phyloP scores from a whole-genome alignment of 2,888 invertebrate genomes.

The Temnothorax unifasciatus region DNA sequence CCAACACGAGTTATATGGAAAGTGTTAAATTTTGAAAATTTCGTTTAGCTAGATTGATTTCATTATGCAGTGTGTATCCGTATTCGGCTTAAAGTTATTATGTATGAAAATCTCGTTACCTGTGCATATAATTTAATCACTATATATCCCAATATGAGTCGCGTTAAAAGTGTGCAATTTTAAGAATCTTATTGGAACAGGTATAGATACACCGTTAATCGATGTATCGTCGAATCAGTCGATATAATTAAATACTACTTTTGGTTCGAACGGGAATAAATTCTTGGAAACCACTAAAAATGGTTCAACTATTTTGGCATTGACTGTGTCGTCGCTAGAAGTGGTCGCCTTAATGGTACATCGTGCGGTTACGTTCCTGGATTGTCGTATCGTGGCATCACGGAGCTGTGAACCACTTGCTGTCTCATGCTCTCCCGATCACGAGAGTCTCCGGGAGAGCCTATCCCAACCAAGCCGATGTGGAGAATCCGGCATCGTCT shows the following conservation, averaged over 20 bases:
- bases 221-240: background rate
- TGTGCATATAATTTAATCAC: background rate
- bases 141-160: background rate
- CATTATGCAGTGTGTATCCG: background rate
- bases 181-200: background rate
- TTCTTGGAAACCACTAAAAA: background rate
- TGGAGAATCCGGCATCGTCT: constrained; percentile 20
- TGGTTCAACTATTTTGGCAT: background rate
- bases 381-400: background rate
- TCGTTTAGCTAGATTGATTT: background rate
- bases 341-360: background rate
- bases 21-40: constrained; percentile 26
- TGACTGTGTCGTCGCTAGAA: background rate
- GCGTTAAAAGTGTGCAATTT: background rate
- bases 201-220: background rate
- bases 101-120: background rate
- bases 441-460: constrained; percentile 79
- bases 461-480: constrained; percentile 78
- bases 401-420: constrained; percentile 44
- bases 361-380: background rate
- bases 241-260: background rate
- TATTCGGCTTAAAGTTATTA: constrained; percentile 12
- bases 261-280: background rate
- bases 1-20: constrained; percentile 2
- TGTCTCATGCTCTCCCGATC: constrained; percentile 75